Conservation (phyloP, 2,797 vertebrate species). For the Synanceia verrucosa region DNA sequence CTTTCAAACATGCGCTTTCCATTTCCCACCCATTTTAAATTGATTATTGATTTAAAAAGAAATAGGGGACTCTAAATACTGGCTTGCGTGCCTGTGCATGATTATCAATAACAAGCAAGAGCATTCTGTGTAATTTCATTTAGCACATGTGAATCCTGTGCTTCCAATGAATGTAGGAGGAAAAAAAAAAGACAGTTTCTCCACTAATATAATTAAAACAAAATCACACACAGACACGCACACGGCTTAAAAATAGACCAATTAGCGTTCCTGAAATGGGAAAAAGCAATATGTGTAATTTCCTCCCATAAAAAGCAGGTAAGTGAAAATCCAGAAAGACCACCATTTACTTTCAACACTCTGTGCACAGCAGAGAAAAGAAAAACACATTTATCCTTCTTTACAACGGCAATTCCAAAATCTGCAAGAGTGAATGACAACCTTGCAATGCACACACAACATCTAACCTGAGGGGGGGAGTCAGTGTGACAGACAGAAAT, state of each 20-base stretch:
- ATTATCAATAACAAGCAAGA: conserved; percentile 40
- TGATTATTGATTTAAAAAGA: conserved; percentile 59
- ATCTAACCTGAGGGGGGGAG: conserved; percentile 53
- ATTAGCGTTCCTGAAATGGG: neutral
- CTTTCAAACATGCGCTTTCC: conserved; percentile 47
- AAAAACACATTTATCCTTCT: neutral
- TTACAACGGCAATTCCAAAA: conserved; percentile 1
- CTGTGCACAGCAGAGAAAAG: neutral
- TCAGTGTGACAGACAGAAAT: conserved; percentile 50
- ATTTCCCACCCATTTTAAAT: conserved; percentile 53
- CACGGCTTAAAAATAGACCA: conserved; percentile 6
- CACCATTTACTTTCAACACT: neutral
- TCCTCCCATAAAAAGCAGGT: neutral
- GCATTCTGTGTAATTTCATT: conserved; percentile 55
- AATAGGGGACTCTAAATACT: conserved; percentile 12
- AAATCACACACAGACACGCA: conserved; percentile 1
- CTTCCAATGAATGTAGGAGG: conserved; percentile 49
- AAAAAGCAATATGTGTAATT: neutral
- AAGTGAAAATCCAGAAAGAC: neutral
- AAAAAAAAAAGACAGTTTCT: neutral
- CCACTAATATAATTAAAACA: conserved; percentile 15
- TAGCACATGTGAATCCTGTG: conserved; percentile 50
- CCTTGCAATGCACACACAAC: conserved; percentile 28
- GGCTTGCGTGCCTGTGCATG: conserved; percentile 34
- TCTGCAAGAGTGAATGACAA: conserved; percentile 3